Evolutionary conservation across 1,140 invertebrate genomes (phyloP), one percentile per base, ranked within the genome.

Genomic region (Pantala flavescens): DNA sequence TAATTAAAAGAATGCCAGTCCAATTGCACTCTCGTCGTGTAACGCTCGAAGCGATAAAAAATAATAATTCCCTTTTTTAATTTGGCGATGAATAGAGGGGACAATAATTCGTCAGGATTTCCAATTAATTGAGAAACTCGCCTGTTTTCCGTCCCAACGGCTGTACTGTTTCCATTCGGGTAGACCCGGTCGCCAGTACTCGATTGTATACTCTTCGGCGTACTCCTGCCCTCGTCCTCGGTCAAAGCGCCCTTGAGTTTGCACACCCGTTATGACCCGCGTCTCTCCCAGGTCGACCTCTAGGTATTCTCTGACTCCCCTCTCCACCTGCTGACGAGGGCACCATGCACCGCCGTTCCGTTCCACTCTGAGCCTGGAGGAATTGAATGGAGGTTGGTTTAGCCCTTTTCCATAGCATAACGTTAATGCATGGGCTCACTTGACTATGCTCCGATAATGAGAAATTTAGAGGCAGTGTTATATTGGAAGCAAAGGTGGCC

Each of bases 331-430:
- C 73, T 84, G 84, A 78, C 88, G 87, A 0, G 93, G 93, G 84
- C 93, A 95, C 93, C 93, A 95, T 0, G 91, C 93, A 23, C 93
- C 93, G 11, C 92, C 91, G n/a, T 87, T 87, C 71, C 84, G 84
- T 80, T 95, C 92, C 24, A 86, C 85, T 21, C 90, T 86, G 72
- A 94, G 82, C 81, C 93, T 94, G 83, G 49, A 85, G 85, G 71
- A 75, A 5, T 36, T 36, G 28, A 36, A 36, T 2, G 9, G 28
- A 36, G 28, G 28, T 2, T 36, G 28, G 28, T 9, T 36, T 36
- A 36, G 28, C 3, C 9, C 28, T 36, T 36, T 36, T 36, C 28
- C 9, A 36, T 5, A 5, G 28, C 2, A 36, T 9, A 36, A 36
- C n/a, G 28, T 9, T 36, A 5, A 36, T 36, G 28, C 28, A 9